These are phyloP conservation scores for Pyxicephalus adspersus DNA, from an alignment of 2,113 vertebrate species.

Conservation along the genomic window DNA sequence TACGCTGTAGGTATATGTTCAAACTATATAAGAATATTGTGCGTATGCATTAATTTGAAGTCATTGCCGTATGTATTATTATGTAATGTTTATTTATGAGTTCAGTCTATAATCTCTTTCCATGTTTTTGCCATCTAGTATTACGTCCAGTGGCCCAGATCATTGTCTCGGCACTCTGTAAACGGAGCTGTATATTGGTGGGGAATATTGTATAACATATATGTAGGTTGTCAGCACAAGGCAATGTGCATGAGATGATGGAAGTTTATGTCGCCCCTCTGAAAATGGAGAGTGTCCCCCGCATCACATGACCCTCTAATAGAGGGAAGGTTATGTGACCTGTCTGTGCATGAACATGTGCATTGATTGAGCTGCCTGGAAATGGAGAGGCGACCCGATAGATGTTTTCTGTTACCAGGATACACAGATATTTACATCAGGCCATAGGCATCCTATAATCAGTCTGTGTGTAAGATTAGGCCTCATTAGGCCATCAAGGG, in stretches of 20 bases:
- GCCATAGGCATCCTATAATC: no score
- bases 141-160: neutral
- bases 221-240: constrained; percentile 29
- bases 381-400: neutral
- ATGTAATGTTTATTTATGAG: neutral
- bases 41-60: no score
- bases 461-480: no score
- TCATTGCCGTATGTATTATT: neutral
- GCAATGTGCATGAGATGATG: neutral
- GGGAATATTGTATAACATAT: constrained; percentile 36
- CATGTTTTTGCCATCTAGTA: neutral
- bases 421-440: neutral
- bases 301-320: constrained; percentile 1
- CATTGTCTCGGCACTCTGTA: neutral
- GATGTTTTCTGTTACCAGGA: no score
- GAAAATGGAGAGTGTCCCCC: neutral
- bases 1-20: no score
- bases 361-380: neutral
- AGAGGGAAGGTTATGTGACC: neutral
- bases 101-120: neutral
- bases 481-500: no score
- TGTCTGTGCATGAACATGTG: constrained; percentile 13
- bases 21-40: no score
- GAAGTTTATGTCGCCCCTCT: constrained; percentile 1
- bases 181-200: constrained; percentile 18